phyloP scores from a whole-genome alignment of 2,888 invertebrate genomes.

The Aphelenchoides bicaudatus region DNA sequence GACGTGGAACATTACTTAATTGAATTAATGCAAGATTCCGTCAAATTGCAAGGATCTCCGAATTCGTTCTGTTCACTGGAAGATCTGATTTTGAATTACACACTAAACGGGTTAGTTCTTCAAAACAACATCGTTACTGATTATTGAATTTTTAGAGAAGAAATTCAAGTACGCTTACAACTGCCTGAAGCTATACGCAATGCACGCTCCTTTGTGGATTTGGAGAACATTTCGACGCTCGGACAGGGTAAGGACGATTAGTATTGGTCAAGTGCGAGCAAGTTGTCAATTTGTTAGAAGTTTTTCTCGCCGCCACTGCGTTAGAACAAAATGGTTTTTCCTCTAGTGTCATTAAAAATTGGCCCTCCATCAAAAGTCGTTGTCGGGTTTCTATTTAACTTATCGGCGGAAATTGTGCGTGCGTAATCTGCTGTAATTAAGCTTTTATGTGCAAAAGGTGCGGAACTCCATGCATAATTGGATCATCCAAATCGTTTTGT shows the following conservation, averaged over 20 bases:
- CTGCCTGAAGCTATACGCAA: conserved; percentile 80
- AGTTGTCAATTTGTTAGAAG: not conserved
- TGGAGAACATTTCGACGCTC: conserved; percentile 81
- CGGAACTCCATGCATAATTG: no score
- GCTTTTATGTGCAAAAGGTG: no score
- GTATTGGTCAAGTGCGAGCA: not conserved
- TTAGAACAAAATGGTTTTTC: no score
- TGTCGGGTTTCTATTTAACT: no score
- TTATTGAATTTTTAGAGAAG: conserved; percentile 70
- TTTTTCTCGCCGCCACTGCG: no score
- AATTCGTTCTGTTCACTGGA: conserved; percentile 89
- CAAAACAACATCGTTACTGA: not conserved
- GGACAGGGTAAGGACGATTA: conserved; percentile 66
- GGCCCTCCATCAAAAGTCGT: no score
- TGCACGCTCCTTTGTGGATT: conserved; percentile 82
- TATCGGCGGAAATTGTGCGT: no score
- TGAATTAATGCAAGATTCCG: conserved; percentile 70
- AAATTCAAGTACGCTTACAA: conserved; percentile 82
- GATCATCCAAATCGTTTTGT: no score
- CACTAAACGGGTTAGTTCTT: conserved; percentile 63
- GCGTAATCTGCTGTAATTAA: no score
- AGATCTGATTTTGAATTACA: conserved; percentile 85
- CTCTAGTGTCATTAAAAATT: no score
- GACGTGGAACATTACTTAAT: conserved; percentile 94
- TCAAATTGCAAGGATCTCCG: conserved; percentile 86